Base-by-base conservation (phyloP, 2,797 vertebrate genomes). In the Sebastes vulpes region DNA sequence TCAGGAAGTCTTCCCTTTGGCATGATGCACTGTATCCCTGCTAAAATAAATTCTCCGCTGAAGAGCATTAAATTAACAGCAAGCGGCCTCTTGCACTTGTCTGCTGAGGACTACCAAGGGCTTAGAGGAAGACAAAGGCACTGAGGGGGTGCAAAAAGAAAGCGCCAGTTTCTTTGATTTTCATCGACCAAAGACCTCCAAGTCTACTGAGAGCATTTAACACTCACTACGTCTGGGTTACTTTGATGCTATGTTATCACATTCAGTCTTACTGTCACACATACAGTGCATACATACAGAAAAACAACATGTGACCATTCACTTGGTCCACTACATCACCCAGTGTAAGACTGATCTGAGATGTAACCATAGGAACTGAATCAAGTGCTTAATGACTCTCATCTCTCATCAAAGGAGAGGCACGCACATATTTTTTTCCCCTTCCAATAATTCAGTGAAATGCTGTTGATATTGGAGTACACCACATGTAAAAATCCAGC, bases 61-160 rank as follows among this genome's bases (percentile, higher is more conserved):
- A 90, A 90, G 88, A 95, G 92, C 83, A 90, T 92, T 94, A 92
- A 85, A 92, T 92, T 94, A 92, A 86, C 82, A 90, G 90, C 87
- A 76, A 84, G 83, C 18, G 81, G 84, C 88, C 87, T 83, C 81
- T 90, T 90, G 84, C 89, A 88, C 89, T 87, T 86, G 78, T 88
- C 79, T 91, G 72, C 79, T 29, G 75, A 92, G 81, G 72, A 86
- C 89, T 83, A 86, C 65, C 77, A 82, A 89, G 88, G 83, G 90
- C 87, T 91, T 77, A 77, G 63, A 89, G 35, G 67, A 80, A 91
- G 79, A 92, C 69, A 89, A 91, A 87, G 68, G 58, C 82, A 80
- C 83, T 65, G 75, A 74, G 77, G 77, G 77, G 60, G 67, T 70
- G 83, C 72, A 66, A 79, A 89, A 83, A 57, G 63, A 88, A 89